Conservation (phyloP, 2,888 invertebrate genomes). For the Himalopsyche tibetana region DNA sequence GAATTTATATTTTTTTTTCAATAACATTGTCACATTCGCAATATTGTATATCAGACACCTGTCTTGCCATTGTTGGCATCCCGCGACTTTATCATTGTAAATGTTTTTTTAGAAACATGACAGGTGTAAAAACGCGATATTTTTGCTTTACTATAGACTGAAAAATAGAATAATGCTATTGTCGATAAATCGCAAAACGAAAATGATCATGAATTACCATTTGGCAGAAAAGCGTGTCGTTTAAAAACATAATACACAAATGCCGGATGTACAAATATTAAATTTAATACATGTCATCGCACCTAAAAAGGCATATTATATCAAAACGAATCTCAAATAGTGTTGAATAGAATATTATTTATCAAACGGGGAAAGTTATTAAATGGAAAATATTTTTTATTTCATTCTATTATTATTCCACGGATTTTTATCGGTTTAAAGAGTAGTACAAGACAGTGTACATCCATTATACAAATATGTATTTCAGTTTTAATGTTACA, state of each 20-base stretch:
- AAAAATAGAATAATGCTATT: neutral
- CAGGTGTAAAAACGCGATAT: neutral
- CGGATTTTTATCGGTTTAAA: too few species aligned
- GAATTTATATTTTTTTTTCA: too few species aligned
- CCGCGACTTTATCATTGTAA: neutral
- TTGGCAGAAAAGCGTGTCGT: neutral
- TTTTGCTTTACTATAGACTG: neutral
- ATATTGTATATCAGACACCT: neutral
- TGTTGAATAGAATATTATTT: too few species aligned
- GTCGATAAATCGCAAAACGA: neutral
- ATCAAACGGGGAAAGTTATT: too few species aligned
- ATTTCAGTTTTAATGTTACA: too few species aligned
- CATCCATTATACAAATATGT: too few species aligned
- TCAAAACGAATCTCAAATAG: too few species aligned
- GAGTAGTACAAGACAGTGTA: too few species aligned
- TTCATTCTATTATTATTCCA: too few species aligned
- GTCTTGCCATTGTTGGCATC: neutral
- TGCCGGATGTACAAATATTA: neutral
- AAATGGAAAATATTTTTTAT: too few species aligned
- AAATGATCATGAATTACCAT: neutral
- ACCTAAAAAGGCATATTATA: too few species aligned
- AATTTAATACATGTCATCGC: constrained; percentile 32
- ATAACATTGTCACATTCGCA: too few species aligned
- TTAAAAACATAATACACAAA: constrained; percentile 17
- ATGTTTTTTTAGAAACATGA: neutral